phyloP scores from a whole-genome alignment of 2,888 invertebrate species.

The Notodonta dromedarius region DNA sequence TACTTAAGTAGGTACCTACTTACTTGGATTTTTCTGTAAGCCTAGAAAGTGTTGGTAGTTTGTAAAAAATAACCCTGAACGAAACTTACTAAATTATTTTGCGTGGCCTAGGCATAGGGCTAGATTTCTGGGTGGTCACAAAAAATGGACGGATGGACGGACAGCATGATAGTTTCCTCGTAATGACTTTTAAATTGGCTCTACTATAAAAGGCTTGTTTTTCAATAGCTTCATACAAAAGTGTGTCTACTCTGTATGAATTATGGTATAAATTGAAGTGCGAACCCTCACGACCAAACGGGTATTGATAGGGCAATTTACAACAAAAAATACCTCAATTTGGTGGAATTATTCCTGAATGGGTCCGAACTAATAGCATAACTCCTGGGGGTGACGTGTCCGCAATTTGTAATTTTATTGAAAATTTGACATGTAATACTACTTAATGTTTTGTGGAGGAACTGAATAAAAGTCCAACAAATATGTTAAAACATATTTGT shows the following conservation, averaged over 20 bases:
- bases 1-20: no score
- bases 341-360: slow-evolving; percentile 15
- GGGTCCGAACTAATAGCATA: slow-evolving; percentile 9
- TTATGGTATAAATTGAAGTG: slow-evolving; percentile 9
- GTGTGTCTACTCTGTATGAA: background rate
- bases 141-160: no score
- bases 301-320: slow-evolving; percentile 28
- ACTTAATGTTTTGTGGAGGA: no score
- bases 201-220: background rate
- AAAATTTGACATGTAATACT: background rate
- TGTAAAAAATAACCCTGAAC: no score
- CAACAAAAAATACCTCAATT: slow-evolving; percentile 25
- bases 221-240: background rate
- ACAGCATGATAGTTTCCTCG: no score
- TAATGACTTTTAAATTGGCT: background rate
- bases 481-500: no score
- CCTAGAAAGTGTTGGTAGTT: no score
- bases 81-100: no score
- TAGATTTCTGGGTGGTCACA: no score
- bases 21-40: no score
- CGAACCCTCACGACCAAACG: slow-evolving; percentile 3
- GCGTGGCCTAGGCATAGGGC: no score
- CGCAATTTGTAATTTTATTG: slow-evolving; percentile 5
- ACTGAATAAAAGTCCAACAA: no score
- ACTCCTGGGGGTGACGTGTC: slow-evolving; percentile 9